Evolutionary conservation across 2,888 invertebrate genomes (phyloP), one percentile per base, ranked within the genome.

Genomic region (Drosophila mulleri): DNA sequence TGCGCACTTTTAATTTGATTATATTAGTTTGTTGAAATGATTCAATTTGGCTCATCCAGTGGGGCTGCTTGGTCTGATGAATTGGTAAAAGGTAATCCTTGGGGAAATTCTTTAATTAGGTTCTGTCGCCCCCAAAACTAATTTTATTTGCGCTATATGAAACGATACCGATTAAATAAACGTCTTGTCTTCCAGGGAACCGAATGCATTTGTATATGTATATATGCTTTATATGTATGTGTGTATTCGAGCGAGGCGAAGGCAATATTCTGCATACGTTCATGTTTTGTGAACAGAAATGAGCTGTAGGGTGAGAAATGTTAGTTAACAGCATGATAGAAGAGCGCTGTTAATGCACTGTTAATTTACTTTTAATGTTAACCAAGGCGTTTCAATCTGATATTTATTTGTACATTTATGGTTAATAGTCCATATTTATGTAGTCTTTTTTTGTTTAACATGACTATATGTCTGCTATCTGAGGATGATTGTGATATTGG

Each of bases 1-100:
- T 66, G 71, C 71, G 59, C 72, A 71, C 63, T 79, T 87, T 82
- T 90, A 90, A 90, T 89, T 78, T 75, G 67, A 79, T 90, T 90
- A 75, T 83, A 76, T 88, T 85, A 87, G 74, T 87, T 83, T 87
- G 83, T 75, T 72, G 54, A 76, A 75, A 87, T 79, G 83, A 88
- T 85, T 88, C 73, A 82, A 86, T 86, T 86, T 78, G 78, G 59
- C 44, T 66, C 56, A 32, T 42, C 67, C 61, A n/a, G 54, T 18
- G 26, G 39, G 41, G 53, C 41, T 29, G 18, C 18, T 56, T 18
- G 41, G 18, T 23, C 57, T 57, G 20, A 57, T 35, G 75, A 72
- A 78, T 58, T 61, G 60, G 64, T 32, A 18, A 60, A 53, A 67
- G 65, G 64, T 72, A 78, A 73, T 88, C 86, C 83, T 86, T 54